Percentiles rank a stretch among this genome's conserved stretches.
Evolutionary conservation across 2,888 invertebrate species (phyloP).

Genomic region (Polydrusus cervinus): DNA sequence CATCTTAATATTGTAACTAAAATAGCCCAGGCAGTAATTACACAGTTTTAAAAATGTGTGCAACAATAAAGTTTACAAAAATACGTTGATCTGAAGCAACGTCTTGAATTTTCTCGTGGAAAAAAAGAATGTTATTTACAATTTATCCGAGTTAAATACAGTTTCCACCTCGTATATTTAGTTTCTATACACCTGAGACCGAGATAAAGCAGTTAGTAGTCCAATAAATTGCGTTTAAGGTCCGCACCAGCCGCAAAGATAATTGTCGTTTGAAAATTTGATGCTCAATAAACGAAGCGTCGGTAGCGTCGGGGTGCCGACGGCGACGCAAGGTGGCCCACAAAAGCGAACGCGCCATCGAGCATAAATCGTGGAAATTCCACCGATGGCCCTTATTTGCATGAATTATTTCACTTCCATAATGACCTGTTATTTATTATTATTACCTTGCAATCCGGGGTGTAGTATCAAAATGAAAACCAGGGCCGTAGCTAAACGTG

Average conservation of each 20-base stretch:
- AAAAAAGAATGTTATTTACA: no score
- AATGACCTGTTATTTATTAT: conserved; percentile 20
- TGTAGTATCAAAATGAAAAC: neutral
- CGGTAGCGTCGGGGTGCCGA: neutral
- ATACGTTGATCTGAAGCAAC: no score
- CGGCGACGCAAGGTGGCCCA: conserved; percentile 13
- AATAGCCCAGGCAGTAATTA: no score
- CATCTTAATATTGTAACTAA: no score
- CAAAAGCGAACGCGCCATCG: conserved; percentile 5
- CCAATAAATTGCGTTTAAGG: conserved; percentile 7
- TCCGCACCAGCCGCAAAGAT: conserved; percentile 13
- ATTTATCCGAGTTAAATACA: no score
- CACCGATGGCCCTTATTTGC: conserved; percentile 20
- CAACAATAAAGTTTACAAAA: no score
- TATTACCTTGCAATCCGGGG: neutral
- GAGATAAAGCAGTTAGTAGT: neutral
- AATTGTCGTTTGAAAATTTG: conserved; percentile 32
- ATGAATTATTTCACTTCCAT: conserved; percentile 17
- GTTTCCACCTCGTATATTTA: neutral
- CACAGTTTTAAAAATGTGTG: no score
- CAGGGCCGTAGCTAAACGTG: no score
- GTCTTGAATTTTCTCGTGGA: no score
- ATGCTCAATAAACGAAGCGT: conserved; percentile 12
- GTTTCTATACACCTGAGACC: conserved; percentile 8
- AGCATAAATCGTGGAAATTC: conserved; percentile 11